A percentile compares a stretch with the other conserved stretches of the same genome.
Evolutionary conservation across 2,113 vertebrate genomes (phyloP).

Genomic region (Opisthocomus hoazin): DNA sequence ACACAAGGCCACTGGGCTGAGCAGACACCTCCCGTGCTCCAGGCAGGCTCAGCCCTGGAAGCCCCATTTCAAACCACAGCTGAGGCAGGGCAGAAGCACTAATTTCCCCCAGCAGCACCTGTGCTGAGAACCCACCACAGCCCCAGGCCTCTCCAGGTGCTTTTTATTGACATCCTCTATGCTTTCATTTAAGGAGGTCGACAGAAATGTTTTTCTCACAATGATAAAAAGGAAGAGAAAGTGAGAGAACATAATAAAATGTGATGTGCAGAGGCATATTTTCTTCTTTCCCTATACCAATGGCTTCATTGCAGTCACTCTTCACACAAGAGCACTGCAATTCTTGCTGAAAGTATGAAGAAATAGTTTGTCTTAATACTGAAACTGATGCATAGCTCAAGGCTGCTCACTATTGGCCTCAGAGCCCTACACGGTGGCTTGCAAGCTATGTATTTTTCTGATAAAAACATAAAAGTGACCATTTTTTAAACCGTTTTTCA

Average conservation of each 20-base stretch:
- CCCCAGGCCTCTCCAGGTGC: background rate
- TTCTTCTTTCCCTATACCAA: background rate
- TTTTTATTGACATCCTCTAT: background rate
- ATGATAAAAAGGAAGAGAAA: background rate
- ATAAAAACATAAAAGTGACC: background rate
- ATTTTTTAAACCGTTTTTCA: background rate
- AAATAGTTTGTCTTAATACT: background rate
- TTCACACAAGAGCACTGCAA: background rate
- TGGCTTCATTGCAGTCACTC: background rate
- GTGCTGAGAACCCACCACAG: background rate
- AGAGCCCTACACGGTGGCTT: background rate
- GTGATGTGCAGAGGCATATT: background rate
- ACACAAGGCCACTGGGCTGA: fast-evolving
- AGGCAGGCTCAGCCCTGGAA: background rate
- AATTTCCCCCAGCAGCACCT: background rate
- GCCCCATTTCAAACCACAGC: background rate
- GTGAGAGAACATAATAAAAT: background rate
- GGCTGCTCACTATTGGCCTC: background rate
- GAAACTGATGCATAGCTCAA: background rate
- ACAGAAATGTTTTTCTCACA: background rate
- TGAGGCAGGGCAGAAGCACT: background rate
- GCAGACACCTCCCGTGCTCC: too few relatives aligned
- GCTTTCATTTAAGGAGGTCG: background rate
- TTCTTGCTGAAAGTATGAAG: background rate
- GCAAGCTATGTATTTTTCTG: background rate